Evolutionary conservation across 2,888 invertebrate genomes (phyloP), one percentile per base, ranked within the genome.

Genomic region (Deroplatys truncata): DNA sequence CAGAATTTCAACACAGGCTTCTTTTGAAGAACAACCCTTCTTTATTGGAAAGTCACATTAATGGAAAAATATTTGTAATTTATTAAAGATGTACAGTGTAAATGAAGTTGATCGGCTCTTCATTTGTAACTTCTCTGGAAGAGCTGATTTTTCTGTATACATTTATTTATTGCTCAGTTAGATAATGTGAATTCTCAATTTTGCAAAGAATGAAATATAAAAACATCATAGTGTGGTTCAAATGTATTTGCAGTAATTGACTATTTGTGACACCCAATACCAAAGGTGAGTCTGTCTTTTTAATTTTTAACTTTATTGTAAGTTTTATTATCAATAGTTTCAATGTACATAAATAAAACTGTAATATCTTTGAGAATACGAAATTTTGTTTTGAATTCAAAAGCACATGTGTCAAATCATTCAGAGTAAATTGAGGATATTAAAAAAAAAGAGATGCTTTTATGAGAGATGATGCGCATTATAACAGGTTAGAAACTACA

Each of bases 1-100:
- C 96, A 28, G 95, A 96, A 92, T 95, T 96, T 72, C 20, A 72
- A 72, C 16, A 25, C 1, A 72, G 16, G 56, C 25, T 72, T 20
- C 56, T 72, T 43, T 43, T 9, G 20, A 72, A 72, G 43, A 43
- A 43, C 13, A 35, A 10, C 10, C 35, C 35, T 56, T 25, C 25
- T 72, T 72, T 72, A 72, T 56, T 56, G 56, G 56, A 25, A 72
- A 20, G 20, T 16, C 20, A 72, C 20, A 56, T 56, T 43, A 72
- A 72, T 72, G 56, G 56, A 72, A 20, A 25, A 1, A 72, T 72
- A 72, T 72, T 43, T 72, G 20, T 72, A 72, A 72, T 72, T 72
- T 72, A 72, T 72, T 16, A 20, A 25, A 72, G 25, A 72, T 72
- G 25, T 72, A 72, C 43, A 43, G 43, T 72, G 56, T 72, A 72